These are phyloP conservation scores for Parauchenoglanis punctatus DNA, from an alignment of 2,797 vertebrate species.

Conservation along the genomic window DNA sequence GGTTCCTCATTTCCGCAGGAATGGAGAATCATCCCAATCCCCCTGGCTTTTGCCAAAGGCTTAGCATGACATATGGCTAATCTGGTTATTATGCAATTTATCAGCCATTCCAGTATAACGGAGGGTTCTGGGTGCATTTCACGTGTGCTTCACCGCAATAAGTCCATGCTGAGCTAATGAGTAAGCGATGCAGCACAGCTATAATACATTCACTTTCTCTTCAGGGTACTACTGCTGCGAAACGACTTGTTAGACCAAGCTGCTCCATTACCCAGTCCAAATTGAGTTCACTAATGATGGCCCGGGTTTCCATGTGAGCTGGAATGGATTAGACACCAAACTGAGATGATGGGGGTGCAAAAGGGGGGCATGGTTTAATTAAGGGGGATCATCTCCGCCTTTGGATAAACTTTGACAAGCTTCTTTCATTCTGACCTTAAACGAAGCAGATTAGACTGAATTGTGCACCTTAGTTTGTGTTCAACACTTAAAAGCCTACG, in stretches of 20 bases:
- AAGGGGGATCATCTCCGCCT: conserved; percentile 27
- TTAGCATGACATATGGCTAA: conserved; percentile 81
- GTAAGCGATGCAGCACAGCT: conserved; percentile 54
- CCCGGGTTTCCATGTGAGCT: conserved; percentile 62
- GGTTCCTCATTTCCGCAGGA: conserved; percentile 74
- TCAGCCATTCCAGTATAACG: conserved; percentile 73
- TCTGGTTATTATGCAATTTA: conserved; percentile 82
- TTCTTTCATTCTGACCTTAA: conserved; percentile 34
- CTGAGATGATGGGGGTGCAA: conserved; percentile 47
- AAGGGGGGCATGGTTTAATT: conserved; percentile 49
- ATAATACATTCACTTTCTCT: conserved; percentile 73
- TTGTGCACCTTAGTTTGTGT: background rate
- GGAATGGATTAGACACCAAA: conserved; percentile 66
- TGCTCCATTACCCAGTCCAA: conserved; percentile 76
- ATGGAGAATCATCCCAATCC: conserved; percentile 75
- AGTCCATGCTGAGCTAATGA: conserved; percentile 74
- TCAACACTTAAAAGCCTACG: background rate
- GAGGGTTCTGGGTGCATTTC: conserved; percentile 73
- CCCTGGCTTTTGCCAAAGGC: conserved; percentile 74
- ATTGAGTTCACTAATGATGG: conserved; percentile 72
- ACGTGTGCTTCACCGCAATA: conserved; percentile 71
- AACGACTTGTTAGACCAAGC: conserved; percentile 76
- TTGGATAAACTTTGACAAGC: conserved; percentile 34
- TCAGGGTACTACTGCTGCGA: conserved; percentile 68
- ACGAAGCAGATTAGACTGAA: conserved; percentile 22